Base-by-base conservation (phyloP, 2,888 invertebrate genomes). In the Argyresthia albistria region DNA sequence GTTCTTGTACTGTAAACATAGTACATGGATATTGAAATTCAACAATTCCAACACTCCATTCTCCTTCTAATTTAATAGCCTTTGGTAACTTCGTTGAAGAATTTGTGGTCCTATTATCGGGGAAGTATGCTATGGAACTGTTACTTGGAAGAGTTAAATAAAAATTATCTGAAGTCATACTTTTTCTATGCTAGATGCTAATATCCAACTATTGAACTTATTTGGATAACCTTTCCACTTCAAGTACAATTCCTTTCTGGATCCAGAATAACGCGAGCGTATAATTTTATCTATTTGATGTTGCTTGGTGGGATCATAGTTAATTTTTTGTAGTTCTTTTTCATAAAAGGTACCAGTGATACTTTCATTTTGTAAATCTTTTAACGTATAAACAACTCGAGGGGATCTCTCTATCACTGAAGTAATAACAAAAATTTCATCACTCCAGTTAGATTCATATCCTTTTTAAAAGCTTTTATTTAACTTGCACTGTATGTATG, bases 401-500 rank as follows among this genome's bases (percentile, higher is more conserved):
- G 60, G 58, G 4, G 55, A 56, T 43, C 60, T 46, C 8, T 56
- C 45, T 47, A 60, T 56, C 10, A 59, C 12, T 4, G 56, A 52
- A 9, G 55, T 12, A n/a, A 58, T 50, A 2, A 53, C 49, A 54
- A 65, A 65, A 43, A 65, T 59, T 60, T 65, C 61, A 58, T 63
- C 62, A 58, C 63, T 65, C 63, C 63, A 63, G 47, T 63, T 63
- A 8, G 63, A 54, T 58, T 63, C 60, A 55, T 63, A 65, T 3
- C 63, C 60, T 54, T 63, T 63, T 58, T n/a, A n/a, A n/a, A n/a
- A n/a, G n/a, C n/a, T n/a, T n/a, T n/a, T n/a, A n/a, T n/a, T n/a
- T n/a, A n/a, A n/a, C n/a, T n/a, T n/a, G n/a, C n/a, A n/a, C n/a
- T n/a, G n/a, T n/a, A n/a, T n/a, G n/a, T n/a, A n/a, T n/a, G n/a